Evolutionary conservation across 2,888 invertebrate species (phyloP).

Genomic region (Tetragnatha montana): DNA sequence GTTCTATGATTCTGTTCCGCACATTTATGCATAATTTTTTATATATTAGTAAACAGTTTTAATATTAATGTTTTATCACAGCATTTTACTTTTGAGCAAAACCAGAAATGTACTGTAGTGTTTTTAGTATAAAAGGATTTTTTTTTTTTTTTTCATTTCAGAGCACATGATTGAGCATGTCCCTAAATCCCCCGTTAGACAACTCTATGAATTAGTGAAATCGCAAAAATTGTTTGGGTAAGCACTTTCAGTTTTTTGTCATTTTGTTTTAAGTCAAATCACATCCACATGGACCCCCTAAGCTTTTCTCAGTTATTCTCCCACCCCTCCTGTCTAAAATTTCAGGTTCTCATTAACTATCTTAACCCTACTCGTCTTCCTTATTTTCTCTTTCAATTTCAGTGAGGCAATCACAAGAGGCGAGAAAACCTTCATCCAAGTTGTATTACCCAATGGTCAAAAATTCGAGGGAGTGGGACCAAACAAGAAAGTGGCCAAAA

Average conservation of each 20-base stretch:
- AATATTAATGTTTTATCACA: no score
- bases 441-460: slow-evolving; percentile 98
- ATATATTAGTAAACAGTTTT: no score
- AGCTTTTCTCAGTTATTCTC: no score
- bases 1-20: no score
- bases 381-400: slow-evolving; percentile 9
- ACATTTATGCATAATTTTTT: no score
- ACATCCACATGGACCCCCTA: background rate
- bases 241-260: background rate
- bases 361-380: no score
- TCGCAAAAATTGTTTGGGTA: slow-evolving; percentile 50
- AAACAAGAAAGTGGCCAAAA: slow-evolving; percentile 98
- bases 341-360: no score
- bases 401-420: slow-evolving; percentile 95
- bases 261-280: background rate
- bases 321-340: no score
- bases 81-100: no score
- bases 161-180: slow-evolving; percentile 62
- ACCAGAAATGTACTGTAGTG: no score
- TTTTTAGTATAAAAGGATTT: no score
- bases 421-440: slow-evolving; percentile 93
- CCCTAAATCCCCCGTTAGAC: slow-evolving; percentile 55
- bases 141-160: slow-evolving; percentile 47
- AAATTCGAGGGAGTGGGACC: slow-evolving; percentile 96
- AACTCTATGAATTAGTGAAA: slow-evolving; percentile 43